Conservation (phyloP, 1,140 invertebrate species). For the Tetragnatha versicolor region DNA sequence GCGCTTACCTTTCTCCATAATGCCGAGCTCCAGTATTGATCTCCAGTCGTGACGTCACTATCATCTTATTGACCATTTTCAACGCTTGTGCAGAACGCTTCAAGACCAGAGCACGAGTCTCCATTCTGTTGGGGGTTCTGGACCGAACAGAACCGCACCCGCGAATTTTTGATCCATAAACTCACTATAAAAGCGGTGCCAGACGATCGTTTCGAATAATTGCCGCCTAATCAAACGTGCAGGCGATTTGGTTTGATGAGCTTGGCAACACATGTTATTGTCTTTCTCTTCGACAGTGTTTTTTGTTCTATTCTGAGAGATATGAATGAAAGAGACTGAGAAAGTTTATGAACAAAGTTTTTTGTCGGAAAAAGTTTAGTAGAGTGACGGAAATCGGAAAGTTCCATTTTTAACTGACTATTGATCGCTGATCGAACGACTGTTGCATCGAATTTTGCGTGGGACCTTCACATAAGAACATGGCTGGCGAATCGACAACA, state of each 20-base stretch:
- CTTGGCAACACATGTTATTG: not conserved
- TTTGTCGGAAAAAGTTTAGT: not conserved
- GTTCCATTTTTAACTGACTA: constrained; percentile 16
- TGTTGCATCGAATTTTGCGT: constrained; percentile 15
- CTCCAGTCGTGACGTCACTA: constrained; percentile 19
- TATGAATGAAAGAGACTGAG: not conserved
- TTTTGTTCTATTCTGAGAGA: not conserved
- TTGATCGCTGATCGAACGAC: constrained; percentile 16
- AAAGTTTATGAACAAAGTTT: not conserved
- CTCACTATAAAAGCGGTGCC: constrained; percentile 4
- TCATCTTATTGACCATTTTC: constrained; percentile 39
- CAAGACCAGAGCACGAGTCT: not conserved
- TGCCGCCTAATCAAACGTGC: not conserved
- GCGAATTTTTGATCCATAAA: not conserved
- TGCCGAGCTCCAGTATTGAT: constrained; percentile 27
- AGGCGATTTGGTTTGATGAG: not conserved
- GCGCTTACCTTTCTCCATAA: constrained; percentile 28
- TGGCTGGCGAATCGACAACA: not conserved
- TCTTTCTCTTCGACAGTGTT: not conserved
- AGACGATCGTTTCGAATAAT: constrained; percentile 13
- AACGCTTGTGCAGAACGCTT: constrained; percentile 31
- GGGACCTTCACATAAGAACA: constrained; percentile 1
- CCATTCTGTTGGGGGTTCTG: constrained; percentile 1
- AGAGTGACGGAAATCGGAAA: not conserved
- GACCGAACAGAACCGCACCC: not conserved